Conservation (phyloP, 2,888 invertebrate genomes). For the Macrostomum cliftonense region DNA sequence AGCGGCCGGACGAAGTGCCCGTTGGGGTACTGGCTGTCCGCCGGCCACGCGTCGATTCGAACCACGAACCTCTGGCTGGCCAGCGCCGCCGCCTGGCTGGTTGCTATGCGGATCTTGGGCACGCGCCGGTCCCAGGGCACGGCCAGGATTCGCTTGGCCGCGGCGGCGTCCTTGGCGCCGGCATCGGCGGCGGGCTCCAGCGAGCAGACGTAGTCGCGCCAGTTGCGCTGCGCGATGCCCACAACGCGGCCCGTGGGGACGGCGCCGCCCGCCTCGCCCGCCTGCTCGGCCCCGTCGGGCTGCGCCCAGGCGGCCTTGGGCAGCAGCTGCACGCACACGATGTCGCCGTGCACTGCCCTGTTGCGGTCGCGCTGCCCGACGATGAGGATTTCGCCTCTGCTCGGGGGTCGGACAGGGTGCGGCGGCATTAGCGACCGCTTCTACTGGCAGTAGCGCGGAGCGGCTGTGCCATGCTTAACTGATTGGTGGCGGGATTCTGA, state of each 20-base stretch:
- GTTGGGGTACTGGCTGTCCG: conserved; percentile 27
- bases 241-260: conserved; percentile 29
- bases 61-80: conserved; percentile 28
- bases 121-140: conserved; percentile 31
- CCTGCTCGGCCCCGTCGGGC: conserved; percentile 30
- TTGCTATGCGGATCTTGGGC: conserved; percentile 29
- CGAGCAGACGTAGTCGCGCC: conserved; percentile 32
- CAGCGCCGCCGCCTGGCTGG: conserved; percentile 24
- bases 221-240: conserved; percentile 27
- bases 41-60: conserved; percentile 27
- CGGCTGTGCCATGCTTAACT: too few relatives aligned
- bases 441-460: too few relatives aligned
- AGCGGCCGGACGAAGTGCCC: conserved; percentile 28
- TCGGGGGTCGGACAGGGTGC: too few relatives aligned
- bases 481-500: too few relatives aligned
- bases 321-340: conserved; percentile 21
- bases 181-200: conserved; percentile 15
- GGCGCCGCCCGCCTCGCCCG: conserved; percentile 30
- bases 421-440: too few relatives aligned
- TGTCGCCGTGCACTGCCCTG: conserved; percentile 21
- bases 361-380: conserved; percentile 18
- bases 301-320: conserved; percentile 21
- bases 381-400: conserved; percentile 18
- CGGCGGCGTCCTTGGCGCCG: not conserved
- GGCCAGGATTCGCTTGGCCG: conserved; percentile 19